Conservation (phyloP, 1,140 invertebrate genomes). For the Drosophila nebulosa region DNA sequence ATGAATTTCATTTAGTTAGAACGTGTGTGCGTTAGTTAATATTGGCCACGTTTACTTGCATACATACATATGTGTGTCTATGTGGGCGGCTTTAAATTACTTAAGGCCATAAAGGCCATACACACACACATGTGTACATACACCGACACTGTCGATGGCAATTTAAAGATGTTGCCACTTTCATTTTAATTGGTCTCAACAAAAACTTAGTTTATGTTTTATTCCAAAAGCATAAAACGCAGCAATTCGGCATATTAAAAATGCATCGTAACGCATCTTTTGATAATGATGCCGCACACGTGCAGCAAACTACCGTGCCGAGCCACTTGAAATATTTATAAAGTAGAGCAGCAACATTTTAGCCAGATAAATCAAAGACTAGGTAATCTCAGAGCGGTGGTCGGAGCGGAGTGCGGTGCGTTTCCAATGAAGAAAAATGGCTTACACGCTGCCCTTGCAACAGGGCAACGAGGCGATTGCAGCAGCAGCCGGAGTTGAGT, state of each 20-base stretch:
- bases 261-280: slow-evolving; percentile 4
- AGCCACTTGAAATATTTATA: slow-evolving; percentile 76
- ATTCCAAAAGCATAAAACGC: slow-evolving; percentile 21
- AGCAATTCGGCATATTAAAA: slow-evolving; percentile 19
- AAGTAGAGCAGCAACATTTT: slow-evolving; percentile 47
- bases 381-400: no score
- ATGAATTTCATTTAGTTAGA: slow-evolving; percentile 75
- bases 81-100: slow-evolving; percentile 61
- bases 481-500: slow-evolving; percentile 12
- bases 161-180: slow-evolving; percentile 47
- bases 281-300: slow-evolving; percentile 74
- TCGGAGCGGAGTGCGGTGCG: not conserved
- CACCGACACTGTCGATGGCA: slow-evolving; percentile 50
- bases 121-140: slow-evolving; percentile 6
- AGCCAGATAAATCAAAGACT: slow-evolving; percentile 63
- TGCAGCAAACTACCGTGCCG: slow-evolving; percentile 67
- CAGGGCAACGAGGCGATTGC: not conserved
- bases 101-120: slow-evolving; percentile 58
- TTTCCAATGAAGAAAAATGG: slow-evolving; percentile 72
- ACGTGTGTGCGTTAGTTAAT: slow-evolving; percentile 79
- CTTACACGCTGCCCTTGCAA: slow-evolving; percentile 6
- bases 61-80: slow-evolving; percentile 18
- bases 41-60: slow-evolving; percentile 55
- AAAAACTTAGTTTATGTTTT: slow-evolving; percentile 4
- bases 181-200: slow-evolving; percentile 63